A percentile compares a stretch with the other conserved stretches of the same genome.
Conservation (phyloP, 2,888 invertebrate species). For the Tachina grossa region DNA sequence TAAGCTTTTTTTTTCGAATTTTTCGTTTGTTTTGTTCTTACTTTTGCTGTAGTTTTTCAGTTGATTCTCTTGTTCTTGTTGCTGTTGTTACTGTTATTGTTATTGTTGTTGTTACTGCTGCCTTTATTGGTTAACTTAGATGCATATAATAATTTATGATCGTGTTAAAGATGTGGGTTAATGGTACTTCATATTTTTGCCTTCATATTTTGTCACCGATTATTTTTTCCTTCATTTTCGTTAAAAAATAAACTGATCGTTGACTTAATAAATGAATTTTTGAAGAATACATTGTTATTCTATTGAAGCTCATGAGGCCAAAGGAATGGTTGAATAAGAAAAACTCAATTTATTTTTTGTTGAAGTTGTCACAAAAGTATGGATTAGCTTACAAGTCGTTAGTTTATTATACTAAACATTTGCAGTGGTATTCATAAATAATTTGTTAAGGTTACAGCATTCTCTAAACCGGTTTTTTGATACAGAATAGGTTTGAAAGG, state of each 20-base stretch:
- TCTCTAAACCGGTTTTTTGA: too few relatives aligned
- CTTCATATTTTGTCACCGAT: constrained; percentile 45
- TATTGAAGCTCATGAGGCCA: not conserved
- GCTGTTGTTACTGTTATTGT: constrained; percentile 37
- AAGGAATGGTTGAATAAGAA: not conserved
- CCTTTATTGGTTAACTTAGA: constrained; percentile 70
- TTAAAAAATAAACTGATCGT: constrained; percentile 52
- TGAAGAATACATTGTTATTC: not conserved
- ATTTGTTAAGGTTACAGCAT: too few relatives aligned
- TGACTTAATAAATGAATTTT: constrained; percentile 67
- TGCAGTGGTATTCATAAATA: too few relatives aligned
- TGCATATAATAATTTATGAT: constrained; percentile 83
- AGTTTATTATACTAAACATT: too few relatives aligned
- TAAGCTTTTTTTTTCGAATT: too few relatives aligned
- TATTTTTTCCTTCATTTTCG: constrained; percentile 35
- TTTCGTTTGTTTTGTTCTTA: not conserved
- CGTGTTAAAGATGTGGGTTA: constrained; percentile 83
- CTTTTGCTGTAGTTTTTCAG: not conserved
- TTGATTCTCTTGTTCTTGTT: constrained; percentile 14
- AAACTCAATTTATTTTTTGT: not conserved
- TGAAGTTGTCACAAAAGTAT: too few relatives aligned
- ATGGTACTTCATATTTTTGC: constrained; percentile 76
- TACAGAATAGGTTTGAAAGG: too few relatives aligned
- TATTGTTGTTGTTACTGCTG: constrained; percentile 48
- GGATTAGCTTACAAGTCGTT: too few relatives aligned